Evolutionary conservation across 2,797 vertebrate genomes (phyloP), one percentile per base, ranked within the genome.

Genomic region (Numenius phaeopus): DNA sequence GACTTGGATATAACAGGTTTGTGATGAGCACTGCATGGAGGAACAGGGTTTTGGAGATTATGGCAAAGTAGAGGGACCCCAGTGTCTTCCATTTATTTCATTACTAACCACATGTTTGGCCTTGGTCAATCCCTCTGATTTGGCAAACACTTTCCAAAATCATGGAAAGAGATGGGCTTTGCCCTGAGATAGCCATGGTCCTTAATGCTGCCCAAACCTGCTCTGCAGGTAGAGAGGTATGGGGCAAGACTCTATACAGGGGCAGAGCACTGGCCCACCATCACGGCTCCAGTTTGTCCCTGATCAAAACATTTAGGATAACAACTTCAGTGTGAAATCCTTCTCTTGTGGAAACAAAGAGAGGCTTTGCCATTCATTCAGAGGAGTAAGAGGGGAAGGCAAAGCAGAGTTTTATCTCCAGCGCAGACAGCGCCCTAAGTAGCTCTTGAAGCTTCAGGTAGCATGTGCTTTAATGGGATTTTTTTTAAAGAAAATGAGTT

Each of bases 381-480:
- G 55, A 88, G 20, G 24, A 34, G 5, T 37, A 49, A 76, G 47
- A 5, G 42, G 55, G 34, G 42, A 34, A 93, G 44, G 11, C 39
- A 91, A 91, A 69, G 7, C 20, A 64, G 46, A 65, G 15, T 90
- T 95, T 79, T 59, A 57, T n/a, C 27, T 82, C 65, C 34, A 47
- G 30, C 7, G 40, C 11, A 62, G 62, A 10, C 24, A 71, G 30
- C 0, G 2, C 9, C 4, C 5, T 9, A 27, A 93, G 24, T 21
- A 75, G 44, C 14, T 86, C 65, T 65, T 71, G 54, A 85, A 75
- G 44, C 54, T 73, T 86, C 29, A 69, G 26, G 52, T 57, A 86
- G 50, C 6, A 15, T 14, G 40, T 30, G 5, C 3, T 75, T 58
- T 71, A 66, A 75, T 46, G 10, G 39, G 16, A 72, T 39, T 0